Evolutionary conservation across 2,888 invertebrate genomes (phyloP), one percentile per base, ranked within the genome.

Genomic region (Anorthoa munda): DNA sequence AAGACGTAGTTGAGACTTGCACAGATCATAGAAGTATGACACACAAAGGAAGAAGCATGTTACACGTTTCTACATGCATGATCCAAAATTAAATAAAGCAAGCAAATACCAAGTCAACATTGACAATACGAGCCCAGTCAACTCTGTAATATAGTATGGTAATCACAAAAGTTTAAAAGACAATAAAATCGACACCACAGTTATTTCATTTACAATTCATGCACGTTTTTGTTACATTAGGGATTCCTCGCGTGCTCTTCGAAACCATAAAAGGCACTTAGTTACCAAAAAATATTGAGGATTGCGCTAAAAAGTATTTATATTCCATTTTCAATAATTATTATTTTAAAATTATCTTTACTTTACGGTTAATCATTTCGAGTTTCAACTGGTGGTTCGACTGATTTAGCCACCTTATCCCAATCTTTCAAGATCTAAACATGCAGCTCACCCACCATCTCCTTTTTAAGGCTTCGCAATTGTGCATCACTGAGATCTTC

Each of bases 181-280:
- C 48, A 51, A 63, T 75, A 81, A 75, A 66, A 63, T 50, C 39
- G 15, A 55, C 48, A 46, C 5, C 31, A 80, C 75, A 56, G 77
- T 81, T 66, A 75, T 31, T 66, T 66, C 2, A 66, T 77, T 81
- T 50, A 18, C 58, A 81, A 50, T 59, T 51, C 56, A 18, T 4
- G 26, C 75, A 81, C 76, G 77, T 66, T 45, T 75, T 45, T 56
- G 13, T 26, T 81, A 18, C 56, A 61, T 77, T 58, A 50, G 5
- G 48, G 7, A 76, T 80, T 73, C 81, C 4, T 65, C 21, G 18
- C 55, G 46, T 79, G 39, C 45, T 66, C 31, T 58, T 50, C 15
- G n/a, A 66, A 51, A 61, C 48, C 31, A 53, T 66, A 46, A 75
- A 71, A 15, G n/a, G 46, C 50, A 56, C 61, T 51, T 61, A 46